These are phyloP conservation scores for Diaprepes abbreviatus DNA, from an alignment of 2,888 invertebrate species.

Conservation along the genomic window DNA sequence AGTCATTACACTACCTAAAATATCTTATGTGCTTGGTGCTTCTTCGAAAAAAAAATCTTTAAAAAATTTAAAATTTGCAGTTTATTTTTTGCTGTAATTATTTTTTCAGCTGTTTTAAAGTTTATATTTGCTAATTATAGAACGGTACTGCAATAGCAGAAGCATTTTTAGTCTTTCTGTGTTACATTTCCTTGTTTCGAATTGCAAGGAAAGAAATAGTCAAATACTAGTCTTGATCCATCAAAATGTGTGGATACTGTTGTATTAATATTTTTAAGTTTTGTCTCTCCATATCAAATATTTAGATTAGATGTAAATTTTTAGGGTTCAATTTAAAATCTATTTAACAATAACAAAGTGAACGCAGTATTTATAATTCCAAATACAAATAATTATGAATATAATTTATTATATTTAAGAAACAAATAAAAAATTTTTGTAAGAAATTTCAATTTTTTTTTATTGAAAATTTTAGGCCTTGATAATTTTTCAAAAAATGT, in stretches of 20 bases:
- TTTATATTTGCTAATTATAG: background rate
- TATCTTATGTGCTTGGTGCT: conserved; percentile 42
- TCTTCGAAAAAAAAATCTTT: background rate
- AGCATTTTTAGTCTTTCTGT: conserved; percentile 42
- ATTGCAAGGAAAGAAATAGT: conserved; percentile 55
- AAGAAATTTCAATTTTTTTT: too few relatives aligned
- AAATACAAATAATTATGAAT: too few relatives aligned
- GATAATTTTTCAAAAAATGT: too few relatives aligned
- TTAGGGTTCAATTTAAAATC: too few relatives aligned
- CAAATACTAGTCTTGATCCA: conserved; percentile 63
- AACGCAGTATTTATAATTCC: too few relatives aligned
- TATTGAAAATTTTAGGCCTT: too few relatives aligned
- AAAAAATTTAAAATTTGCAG: background rate
- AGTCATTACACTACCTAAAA: conserved; percentile 12
- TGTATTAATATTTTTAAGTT: conserved; percentile 54
- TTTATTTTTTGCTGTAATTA: conserved; percentile 1
- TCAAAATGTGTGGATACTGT: conserved; percentile 59
- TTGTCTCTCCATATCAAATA: background rate
- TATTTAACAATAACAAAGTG: too few relatives aligned
- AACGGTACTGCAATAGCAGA: conserved; percentile 23
- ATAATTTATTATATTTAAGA: too few relatives aligned
- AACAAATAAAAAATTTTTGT: too few relatives aligned
- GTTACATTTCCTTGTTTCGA: conserved; percentile 31
- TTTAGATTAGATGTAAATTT: too few relatives aligned
- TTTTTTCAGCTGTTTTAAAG: too few relatives aligned